Evolutionary conservation across 2,113 vertebrate species (phyloP).

Genomic region (Micronisus gabar): DNA sequence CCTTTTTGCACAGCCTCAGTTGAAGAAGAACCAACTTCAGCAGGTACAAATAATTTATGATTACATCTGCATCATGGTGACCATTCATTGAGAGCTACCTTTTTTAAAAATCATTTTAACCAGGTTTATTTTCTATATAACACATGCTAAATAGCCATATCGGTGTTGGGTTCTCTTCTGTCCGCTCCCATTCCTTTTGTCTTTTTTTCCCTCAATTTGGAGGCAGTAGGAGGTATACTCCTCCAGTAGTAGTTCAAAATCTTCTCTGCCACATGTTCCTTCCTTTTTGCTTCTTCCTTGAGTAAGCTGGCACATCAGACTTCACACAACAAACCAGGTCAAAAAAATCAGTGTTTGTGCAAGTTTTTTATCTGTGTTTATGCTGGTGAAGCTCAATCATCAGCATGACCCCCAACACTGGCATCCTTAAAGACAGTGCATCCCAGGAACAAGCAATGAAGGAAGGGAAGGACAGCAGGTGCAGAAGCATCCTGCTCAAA

Average conservation of each 20-base stretch:
- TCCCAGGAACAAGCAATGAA: neutral
- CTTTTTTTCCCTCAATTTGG: neutral
- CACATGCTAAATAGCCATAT: neutral
- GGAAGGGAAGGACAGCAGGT: neutral
- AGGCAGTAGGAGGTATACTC: accelerated
- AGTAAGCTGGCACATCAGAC: neutral
- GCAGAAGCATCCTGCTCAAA: neutral
- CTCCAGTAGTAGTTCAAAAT: neutral
- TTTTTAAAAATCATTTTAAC: neutral
- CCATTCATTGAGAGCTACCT: neutral
- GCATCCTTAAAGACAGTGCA: neutral
- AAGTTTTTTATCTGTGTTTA: neutral
- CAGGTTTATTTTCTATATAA: neutral
- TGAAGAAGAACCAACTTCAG: slow-evolving; percentile 72
- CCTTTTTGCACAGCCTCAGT: slow-evolving; percentile 43
- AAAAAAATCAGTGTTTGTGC: neutral
- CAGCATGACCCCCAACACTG: neutral
- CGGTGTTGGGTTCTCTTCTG: neutral
- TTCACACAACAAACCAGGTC: neutral
- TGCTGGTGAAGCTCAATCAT: neutral
- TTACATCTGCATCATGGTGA: neutral
- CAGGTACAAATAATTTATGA: slow-evolving; percentile 51
- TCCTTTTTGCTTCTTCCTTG: neutral
- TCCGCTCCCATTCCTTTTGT: neutral
- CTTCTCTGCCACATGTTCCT: neutral